Percentiles rank a stretch among this genome's conserved stretches.
Conservation (phyloP, 37 sponge, comb jelly and placozoan species). For the Geodia barretti region DNA sequence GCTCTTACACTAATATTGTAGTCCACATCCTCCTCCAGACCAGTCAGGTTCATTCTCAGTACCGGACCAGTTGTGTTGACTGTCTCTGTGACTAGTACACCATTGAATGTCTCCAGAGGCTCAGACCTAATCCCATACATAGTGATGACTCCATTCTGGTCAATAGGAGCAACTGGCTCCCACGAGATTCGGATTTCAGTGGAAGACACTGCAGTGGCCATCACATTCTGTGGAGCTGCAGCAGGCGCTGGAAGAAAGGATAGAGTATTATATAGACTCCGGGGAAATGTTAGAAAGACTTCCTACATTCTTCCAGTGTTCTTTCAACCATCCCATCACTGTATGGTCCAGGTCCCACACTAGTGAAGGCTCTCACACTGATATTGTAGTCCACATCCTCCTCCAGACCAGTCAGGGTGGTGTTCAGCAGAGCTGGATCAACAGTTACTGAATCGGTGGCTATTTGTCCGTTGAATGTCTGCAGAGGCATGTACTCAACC, state of each 20-base stretch:
- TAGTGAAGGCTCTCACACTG: too few species aligned
- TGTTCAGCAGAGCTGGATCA: too few species aligned
- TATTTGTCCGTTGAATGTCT: constrained; percentile 6
- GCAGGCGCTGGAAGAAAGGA: constrained; percentile 16
- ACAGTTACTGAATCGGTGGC: too few species aligned
- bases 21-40: not conserved
- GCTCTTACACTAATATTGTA: constrained; percentile 44
- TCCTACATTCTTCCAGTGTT: too few species aligned
- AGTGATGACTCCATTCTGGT: constrained; percentile 28
- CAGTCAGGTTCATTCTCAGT: not conserved
- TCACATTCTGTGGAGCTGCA: constrained; percentile 11
- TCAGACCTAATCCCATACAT: constrained; percentile 15
- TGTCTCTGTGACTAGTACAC: not conserved
- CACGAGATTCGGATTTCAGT: not conserved
- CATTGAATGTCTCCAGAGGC: not conserved
- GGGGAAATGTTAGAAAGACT: too few species aligned
- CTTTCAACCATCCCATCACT: too few species aligned
- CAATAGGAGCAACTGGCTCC: not conserved
- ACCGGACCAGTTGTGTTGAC: not conserved
- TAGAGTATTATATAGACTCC: too few species aligned
- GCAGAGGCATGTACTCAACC: constrained; percentile 27
- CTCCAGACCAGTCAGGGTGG: too few species aligned
- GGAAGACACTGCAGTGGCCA: not conserved
- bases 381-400: too few species aligned
- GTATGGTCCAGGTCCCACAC: too few species aligned